phyloP scores from a whole-genome alignment of 1,140 invertebrate species.

The Rhynchophorus ferrugineus region DNA sequence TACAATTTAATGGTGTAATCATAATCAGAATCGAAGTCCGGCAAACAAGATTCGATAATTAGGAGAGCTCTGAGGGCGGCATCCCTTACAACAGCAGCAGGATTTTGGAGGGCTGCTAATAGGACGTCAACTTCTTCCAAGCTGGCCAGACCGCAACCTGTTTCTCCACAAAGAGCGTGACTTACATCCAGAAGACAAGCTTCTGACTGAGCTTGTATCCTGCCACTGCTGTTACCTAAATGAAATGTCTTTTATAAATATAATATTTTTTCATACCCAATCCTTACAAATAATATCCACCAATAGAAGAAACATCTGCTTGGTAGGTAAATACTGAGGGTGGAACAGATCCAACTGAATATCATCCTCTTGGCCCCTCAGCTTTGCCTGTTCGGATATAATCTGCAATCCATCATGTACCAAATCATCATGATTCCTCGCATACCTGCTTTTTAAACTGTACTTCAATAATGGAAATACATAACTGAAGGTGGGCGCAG shows the following conservation, averaged over 20 bases:
- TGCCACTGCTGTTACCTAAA: slow-evolving; percentile 52
- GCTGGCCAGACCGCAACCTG: slow-evolving; percentile 53
- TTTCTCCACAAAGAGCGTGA: slow-evolving; percentile 55
- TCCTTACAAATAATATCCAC: slow-evolving; percentile 69
- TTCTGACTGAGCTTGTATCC: slow-evolving; percentile 69
- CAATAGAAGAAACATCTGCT: slow-evolving; percentile 72
- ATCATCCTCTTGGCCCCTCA: slow-evolving; percentile 43
- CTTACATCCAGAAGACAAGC: slow-evolving; percentile 70
- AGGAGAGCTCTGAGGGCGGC: slow-evolving; percentile 66
- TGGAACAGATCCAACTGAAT: slow-evolving; percentile 52
- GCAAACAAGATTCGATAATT: slow-evolving; percentile 57
- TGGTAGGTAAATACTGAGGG: slow-evolving; percentile 70
- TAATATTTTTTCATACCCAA: neutral
- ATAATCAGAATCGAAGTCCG: slow-evolving; percentile 52
- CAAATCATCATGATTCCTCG: slow-evolving; percentile 49
- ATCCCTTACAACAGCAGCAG: slow-evolving; percentile 64
- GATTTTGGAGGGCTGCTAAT: slow-evolving; percentile 67
- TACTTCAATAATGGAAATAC: slow-evolving; percentile 71
- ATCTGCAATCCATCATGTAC: slow-evolving; percentile 59
- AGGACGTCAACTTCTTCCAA: slow-evolving; percentile 69
- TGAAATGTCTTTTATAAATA: slow-evolving; percentile 12
- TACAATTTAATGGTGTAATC: slow-evolving; percentile 54
- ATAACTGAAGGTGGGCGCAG: slow-evolving; percentile 70
- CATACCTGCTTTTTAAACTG: slow-evolving; percentile 47
- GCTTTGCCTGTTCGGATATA: slow-evolving; percentile 62